Conservation (phyloP, 2,797 vertebrate species). For the Sitta carolinensis region DNA sequence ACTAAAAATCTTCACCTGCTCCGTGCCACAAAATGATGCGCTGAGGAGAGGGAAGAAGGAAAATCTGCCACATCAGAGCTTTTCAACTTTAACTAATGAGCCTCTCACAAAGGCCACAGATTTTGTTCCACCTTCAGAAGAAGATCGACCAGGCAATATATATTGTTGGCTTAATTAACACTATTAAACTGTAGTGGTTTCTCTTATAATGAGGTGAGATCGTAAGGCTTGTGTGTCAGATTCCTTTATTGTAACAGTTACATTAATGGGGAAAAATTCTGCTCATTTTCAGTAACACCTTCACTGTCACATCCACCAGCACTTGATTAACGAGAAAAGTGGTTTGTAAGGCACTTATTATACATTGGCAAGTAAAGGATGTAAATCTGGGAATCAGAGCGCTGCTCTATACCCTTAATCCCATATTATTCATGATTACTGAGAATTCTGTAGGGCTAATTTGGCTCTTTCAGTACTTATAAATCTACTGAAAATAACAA, state of each 20-base stretch:
- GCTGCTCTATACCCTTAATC: background rate
- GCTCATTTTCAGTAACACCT: constrained; percentile 25
- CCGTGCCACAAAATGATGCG: rapidly evolving
- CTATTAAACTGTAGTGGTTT: constrained; percentile 7
- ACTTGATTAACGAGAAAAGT: background rate
- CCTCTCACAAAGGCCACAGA: background rate
- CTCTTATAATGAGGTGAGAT: background rate
- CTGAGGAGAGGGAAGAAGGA: background rate
- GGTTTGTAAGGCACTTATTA: background rate
- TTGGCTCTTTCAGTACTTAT: background rate
- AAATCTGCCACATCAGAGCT: background rate
- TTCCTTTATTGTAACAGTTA: background rate
- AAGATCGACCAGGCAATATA: background rate
- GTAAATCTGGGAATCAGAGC: background rate
- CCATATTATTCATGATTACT: background rate
- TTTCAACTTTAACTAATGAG: background rate
- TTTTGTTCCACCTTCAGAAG: constrained; percentile 1
- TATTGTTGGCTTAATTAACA: background rate
- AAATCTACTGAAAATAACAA: background rate
- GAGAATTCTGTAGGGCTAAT: background rate
- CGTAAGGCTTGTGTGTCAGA: background rate
- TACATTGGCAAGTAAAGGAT: background rate
- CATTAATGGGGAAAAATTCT: constrained; percentile 6
- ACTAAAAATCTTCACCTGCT: background rate
- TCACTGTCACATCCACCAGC: constrained; percentile 16